Conservation (phyloP, 2,797 vertebrate species). For the Leucoraja ocellata region DNA sequence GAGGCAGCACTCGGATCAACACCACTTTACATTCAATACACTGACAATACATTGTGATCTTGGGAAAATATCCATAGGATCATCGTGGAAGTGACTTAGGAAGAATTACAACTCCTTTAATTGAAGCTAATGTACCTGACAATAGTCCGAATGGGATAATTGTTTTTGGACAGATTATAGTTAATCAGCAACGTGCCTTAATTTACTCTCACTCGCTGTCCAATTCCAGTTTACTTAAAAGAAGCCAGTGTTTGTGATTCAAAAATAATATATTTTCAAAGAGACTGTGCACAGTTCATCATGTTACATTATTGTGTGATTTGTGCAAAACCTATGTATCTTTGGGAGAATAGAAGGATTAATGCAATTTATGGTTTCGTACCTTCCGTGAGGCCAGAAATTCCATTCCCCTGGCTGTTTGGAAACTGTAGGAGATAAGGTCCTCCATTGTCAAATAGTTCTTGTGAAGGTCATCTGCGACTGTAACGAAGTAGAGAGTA, state of each 20-base stretch:
- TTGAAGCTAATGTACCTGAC: neutral
- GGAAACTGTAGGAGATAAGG: slow-evolving; percentile 94
- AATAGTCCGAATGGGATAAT: neutral
- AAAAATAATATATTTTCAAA: neutral
- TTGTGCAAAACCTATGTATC: neutral
- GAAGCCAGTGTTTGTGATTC: neutral
- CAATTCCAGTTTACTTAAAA: neutral
- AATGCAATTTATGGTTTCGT: slow-evolving; percentile 44
- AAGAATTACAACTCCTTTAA: neutral
- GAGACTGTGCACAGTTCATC: neutral
- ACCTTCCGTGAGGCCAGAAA: slow-evolving; percentile 97
- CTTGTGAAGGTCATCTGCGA: slow-evolving; percentile 68
- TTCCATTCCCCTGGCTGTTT: slow-evolving; percentile 97
- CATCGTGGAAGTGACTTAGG: neutral
- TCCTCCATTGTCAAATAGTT: slow-evolving; percentile 85
- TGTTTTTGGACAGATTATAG: neutral
- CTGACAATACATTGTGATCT: slow-evolving; percentile 1
- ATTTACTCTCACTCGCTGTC: neutral
- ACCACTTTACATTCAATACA: slow-evolving; percentile 49
- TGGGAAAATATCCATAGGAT: neutral
- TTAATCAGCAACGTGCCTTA: neutral
- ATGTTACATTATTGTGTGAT: neutral
- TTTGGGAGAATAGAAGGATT: neutral
- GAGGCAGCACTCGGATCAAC: slow-evolving; percentile 49
- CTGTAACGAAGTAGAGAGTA: slow-evolving; percentile 46